Base-by-base conservation (phyloP, 1,140 invertebrate species). In the Globodera ellingtonae region DNA sequence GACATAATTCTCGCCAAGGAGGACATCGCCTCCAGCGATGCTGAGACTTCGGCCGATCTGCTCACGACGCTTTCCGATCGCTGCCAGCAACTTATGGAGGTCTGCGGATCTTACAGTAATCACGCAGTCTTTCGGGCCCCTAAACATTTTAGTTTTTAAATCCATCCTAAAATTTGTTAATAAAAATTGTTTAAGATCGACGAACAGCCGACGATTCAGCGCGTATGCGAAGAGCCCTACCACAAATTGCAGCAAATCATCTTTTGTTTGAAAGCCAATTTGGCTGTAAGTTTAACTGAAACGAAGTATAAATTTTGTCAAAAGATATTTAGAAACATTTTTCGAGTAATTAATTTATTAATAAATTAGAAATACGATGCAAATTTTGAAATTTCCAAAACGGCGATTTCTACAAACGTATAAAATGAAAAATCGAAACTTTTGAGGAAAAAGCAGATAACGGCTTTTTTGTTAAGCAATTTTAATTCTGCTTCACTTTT, bases 251-350 rank as follows among this genome's bases (percentile, higher is more conserved):
- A 74, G 35, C 84, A 83, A 80, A 81, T 85, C 44, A 77, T 83
- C 48, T 83, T 83, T 73, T 84, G 83, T 59, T 66, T 83, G 15
- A 83, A 83, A 4, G 79, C 52, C 71, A 84, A 67, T 62, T 65
- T 83, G 59, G 67, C 70, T 67, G 82, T 83, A 70, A 48, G 15
- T 82, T n/a, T n/a, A 24, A 24, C 24, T 24, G 1, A 24, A 24
- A 24, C 24, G 24, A 24, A 24, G 1, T 24, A 24, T 24, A 24
- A 24, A 24, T 24, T 24, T 24, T 24, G 24, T 24, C 24, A 24
- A 24, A 24, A 24, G 35, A 35, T 35, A 35, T 3, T 35, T 35
- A 35, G 35, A 35, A 35, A 35, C 35, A 35, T 35, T 35, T 35
- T 35, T 35, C 35, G 35, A 35, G 1, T 35, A 35, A 35, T 35